phyloP scores from a whole-genome alignment of 2,797 vertebrate genomes.

The Myotis planiceps region DNA sequence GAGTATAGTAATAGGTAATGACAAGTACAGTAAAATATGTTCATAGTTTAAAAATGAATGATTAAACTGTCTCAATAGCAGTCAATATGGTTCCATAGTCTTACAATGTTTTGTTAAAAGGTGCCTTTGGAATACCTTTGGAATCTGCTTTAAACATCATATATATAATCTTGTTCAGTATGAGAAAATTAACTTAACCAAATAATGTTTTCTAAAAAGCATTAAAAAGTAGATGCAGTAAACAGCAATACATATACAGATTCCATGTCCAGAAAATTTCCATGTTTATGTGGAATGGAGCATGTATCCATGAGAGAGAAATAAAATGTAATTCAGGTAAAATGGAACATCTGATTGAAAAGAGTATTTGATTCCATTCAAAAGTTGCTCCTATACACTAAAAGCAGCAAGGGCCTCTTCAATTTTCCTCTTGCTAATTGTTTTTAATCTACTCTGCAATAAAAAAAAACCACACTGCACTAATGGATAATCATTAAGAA shows the following conservation, averaged over 20 bases:
- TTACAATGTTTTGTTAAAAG: not conserved
- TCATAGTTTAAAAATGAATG: conserved; percentile 35
- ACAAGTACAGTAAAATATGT: conserved; percentile 31
- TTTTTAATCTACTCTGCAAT: conserved; percentile 63
- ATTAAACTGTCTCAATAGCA: conserved; percentile 33
- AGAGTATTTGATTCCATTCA: conserved; percentile 20
- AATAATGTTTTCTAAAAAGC: conserved; percentile 58
- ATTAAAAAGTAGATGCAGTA: conserved; percentile 18
- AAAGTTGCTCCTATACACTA: conserved; percentile 27
- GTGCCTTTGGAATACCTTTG: not conserved
- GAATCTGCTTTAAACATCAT: not conserved
- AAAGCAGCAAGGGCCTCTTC: conserved; percentile 35
- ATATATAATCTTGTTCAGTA: not conserved
- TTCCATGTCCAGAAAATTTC: conserved; percentile 38
- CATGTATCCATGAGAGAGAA: not conserved
- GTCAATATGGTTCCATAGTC: conserved; percentile 32
- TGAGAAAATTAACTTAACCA: conserved; percentile 37
- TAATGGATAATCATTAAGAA: conserved; percentile 64
- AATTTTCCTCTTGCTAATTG: conserved; percentile 62
- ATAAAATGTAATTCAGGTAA: conserved; percentile 37
- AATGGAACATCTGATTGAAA: conserved; percentile 22
- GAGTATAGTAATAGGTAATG: conserved; percentile 15
- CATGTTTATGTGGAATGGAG: not conserved
- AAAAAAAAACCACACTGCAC: not conserved
- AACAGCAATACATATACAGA: conserved; percentile 4